These are phyloP conservation scores for Ceratosolen fusciceps DNA, from an alignment of 1,140 invertebrate genomes.

Conservation along the genomic window DNA sequence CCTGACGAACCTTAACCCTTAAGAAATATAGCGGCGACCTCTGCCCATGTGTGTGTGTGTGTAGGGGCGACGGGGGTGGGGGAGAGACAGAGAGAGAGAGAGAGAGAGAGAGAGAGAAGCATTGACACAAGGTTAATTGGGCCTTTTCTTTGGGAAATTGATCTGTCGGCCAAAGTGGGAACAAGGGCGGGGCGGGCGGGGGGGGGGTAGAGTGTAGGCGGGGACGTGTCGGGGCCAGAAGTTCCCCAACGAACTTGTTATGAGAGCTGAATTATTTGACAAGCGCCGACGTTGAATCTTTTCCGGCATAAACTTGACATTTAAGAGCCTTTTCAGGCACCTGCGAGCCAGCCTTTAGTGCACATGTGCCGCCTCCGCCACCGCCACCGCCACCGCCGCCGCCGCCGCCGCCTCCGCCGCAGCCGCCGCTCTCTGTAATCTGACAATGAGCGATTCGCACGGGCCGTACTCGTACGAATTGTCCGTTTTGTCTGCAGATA, in stretches of 20 bases:
- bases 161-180: too few species aligned
- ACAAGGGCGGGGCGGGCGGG: too few species aligned
- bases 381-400: too few species aligned
- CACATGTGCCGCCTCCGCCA: too few species aligned
- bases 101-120: neutral
- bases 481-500: neutral
- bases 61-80: neutral
- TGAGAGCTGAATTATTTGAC: conserved; percentile 30
- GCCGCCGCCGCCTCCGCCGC: too few species aligned
- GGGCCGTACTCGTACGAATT: neutral
- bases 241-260: neutral
- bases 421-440: too few species aligned
- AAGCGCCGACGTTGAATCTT: neutral
- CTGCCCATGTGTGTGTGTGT: too few species aligned
- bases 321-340: neutral
- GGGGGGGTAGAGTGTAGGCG: too few species aligned
- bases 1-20: too few species aligned
- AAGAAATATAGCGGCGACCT: too few species aligned
- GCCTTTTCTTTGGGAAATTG: conserved; percentile 34
- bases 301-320: neutral
- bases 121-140: conserved; percentile 20
- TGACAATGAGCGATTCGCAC: neutral
- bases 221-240: neutral
- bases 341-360: too few species aligned
- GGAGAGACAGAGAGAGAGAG: neutral